Evolutionary conservation across 2,797 vertebrate genomes (phyloP), one percentile per base, ranked within the genome.

Genomic region (Loriculus beryllinus): DNA sequence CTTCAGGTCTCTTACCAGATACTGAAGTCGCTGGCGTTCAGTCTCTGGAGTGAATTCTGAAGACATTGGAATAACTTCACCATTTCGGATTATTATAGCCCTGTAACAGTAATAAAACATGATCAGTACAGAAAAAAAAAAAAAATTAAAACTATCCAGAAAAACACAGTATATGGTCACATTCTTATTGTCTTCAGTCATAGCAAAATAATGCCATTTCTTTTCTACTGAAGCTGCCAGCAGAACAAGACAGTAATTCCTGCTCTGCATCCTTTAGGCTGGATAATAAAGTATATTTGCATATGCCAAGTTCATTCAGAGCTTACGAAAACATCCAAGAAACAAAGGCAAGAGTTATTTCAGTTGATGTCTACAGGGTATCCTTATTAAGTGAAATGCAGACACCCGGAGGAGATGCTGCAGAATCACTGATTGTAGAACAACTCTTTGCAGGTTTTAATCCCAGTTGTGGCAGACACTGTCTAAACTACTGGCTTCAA

Each of bases 1-100:
- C n/a, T 43, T 84, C 62, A 45, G 22, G 29, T 59, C 59, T 91
- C 98, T 98, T 98, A 99, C 99, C 98, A 99, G 98, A 96, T 99
- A 99, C 97, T 99, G 99, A 92, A 99, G 98, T 69, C 99, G 97
- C 96, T 99, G 99, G 49, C 99, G 98, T 96, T 99, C 99, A 0
- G 99, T 98, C 97, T 99, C 99, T 2, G 99, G 99, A 23, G 99
- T 99, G 97, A 99, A 99, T 97, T 99, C 99, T 63, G 98, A 98
- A 93, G 99, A 99, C 99, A 99, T 98, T 90, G 99, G 98, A 96
- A 99, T 97, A 95, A 99, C 98, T 97, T 99, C 99, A 4, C 98
- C 99, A 3, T 98, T 98, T 94, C 98, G 98, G 94, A 99, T 97
- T 96, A 99, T 99, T 97, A 99, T 98, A 82, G 99, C 99, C 98